phyloP scores from a whole-genome alignment of 2,888 invertebrate genomes.

The Oxyteleia sp. region DNA sequence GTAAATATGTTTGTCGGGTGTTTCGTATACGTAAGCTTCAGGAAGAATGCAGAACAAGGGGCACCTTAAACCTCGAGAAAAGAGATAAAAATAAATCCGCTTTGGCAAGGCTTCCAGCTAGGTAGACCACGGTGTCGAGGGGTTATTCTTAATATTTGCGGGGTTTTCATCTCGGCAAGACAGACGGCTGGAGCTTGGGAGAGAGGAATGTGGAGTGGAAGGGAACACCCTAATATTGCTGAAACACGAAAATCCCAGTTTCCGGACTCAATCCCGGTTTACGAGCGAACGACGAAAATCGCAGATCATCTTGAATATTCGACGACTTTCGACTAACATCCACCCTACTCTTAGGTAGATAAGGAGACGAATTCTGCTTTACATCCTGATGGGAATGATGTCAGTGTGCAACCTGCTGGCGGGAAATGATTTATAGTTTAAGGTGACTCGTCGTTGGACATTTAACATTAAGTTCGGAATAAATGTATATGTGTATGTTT shows the following conservation, averaged over 20 bases:
- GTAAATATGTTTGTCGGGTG: conserved; percentile 43
- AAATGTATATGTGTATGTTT: no score
- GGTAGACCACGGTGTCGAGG: conserved; percentile 74
- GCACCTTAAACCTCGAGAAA: conserved; percentile 44
- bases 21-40: conserved; percentile 11
- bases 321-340: conserved; percentile 66
- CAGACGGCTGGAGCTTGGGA: conserved; percentile 57
- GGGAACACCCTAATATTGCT: conserved; percentile 71
- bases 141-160: conserved; percentile 75
- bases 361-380: conserved; percentile 3
- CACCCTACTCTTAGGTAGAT: not conserved
- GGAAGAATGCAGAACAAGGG: conserved; percentile 47
- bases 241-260: conserved; percentile 74
- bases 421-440: no score
- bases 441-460: no score
- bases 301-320: conserved; percentile 79
- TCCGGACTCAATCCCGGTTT: conserved; percentile 81
- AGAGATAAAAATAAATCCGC: conserved; percentile 75
- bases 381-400: no score
- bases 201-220: conserved; percentile 45
- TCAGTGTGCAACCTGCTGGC: no score
- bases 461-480: no score
- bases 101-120: conserved; percentile 68
- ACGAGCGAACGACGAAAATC: conserved; percentile 80
- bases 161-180: conserved; percentile 70